Evolutionary conservation across 37 sponge, comb jelly and placozoan species (phyloP), one percentile per base, ranked within the genome.

Genomic region (Amphimedon queenslandica): DNA sequence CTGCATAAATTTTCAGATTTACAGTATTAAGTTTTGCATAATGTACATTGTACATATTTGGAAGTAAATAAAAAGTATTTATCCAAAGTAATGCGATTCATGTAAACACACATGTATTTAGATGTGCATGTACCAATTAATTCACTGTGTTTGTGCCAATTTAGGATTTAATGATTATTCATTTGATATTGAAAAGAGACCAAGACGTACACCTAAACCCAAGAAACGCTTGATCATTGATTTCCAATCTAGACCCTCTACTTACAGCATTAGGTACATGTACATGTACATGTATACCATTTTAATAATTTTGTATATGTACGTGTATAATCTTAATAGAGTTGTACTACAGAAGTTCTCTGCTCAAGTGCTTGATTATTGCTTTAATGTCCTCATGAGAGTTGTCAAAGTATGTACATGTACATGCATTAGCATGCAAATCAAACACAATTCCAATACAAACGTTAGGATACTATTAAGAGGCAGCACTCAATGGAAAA

Each of bases 381-480:
- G 90, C 65, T 96, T 89, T 69, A 96, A 96, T 63, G 70, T 87
- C 1, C 72, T 96, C 67, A 92, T 96, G 94, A 85, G 71, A 25
- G 68, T 80, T 51, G 94, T 84, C 43, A 85, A 71, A 61, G 94
- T 90, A 28, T 37, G 77, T 47, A 39, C 67, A 31, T 23, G 66
- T 37, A 20, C 24, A 28, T 28, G 40, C n/a, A 13, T 74, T 28
- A 24, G 64, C 63, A 38, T 23, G 4, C 16, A 37, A 21, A 31
- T 4, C 25, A 35, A 29, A 13, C n/a, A n/a, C n/a, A n/a, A n/a
- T n/a, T n/a, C n/a, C n/a, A n/a, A n/a, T n/a, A n/a, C n/a, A n/a
- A n/a, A 37, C 3, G 35, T 8, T 70, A 91, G 92, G 88, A 93
- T 57, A 93, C 84, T 65, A 80, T 93, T 24, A 70, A 75, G 69